These are phyloP conservation scores for Sebastes melanostomus DNA, from an alignment of 2,797 vertebrate species.

Conservation along the genomic window DNA sequence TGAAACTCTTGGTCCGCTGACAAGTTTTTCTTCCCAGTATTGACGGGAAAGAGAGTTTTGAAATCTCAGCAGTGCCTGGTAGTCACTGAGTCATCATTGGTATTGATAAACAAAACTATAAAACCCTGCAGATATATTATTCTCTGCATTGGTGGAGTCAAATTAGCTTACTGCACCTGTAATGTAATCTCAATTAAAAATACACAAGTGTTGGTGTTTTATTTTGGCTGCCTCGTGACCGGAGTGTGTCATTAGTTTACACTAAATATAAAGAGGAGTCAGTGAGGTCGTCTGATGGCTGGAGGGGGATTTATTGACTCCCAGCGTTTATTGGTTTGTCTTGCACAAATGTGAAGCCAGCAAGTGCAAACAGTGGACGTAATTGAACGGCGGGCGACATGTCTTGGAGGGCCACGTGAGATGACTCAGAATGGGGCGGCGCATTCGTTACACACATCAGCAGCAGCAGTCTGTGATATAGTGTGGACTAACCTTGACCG, in stretches of 20 bases:
- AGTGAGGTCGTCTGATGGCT: slow-evolving; percentile 39
- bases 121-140: slow-evolving; percentile 24
- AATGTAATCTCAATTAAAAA: slow-evolving; percentile 69
- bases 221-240: slow-evolving; percentile 66
- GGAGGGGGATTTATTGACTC: slow-evolving; percentile 45
- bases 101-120: slow-evolving; percentile 32
- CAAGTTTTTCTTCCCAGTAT: slow-evolving; percentile 1
- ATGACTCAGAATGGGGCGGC: slow-evolving; percentile 23
- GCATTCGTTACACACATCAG: not conserved
- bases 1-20: slow-evolving; percentile 12
- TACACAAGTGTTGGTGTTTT: slow-evolving; percentile 63
- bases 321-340: slow-evolving; percentile 35
- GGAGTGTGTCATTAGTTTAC: slow-evolving; percentile 58
- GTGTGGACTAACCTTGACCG: slow-evolving; percentile 27
- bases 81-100: slow-evolving; percentile 44
- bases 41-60: slow-evolving; percentile 23
- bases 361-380: slow-evolving; percentile 40
- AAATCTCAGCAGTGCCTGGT: slow-evolving; percentile 23
- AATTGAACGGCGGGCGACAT: slow-evolving; percentile 23
- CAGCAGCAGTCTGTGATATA: slow-evolving; percentile 4
- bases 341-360: slow-evolving; percentile 35
- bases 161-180: slow-evolving; percentile 40
- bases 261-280: slow-evolving; percentile 70
- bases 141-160: slow-evolving; percentile 7
- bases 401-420: slow-evolving; percentile 31